Evolutionary conservation across 2,888 invertebrate species (phyloP).

Genomic region (Clostera curtula): DNA sequence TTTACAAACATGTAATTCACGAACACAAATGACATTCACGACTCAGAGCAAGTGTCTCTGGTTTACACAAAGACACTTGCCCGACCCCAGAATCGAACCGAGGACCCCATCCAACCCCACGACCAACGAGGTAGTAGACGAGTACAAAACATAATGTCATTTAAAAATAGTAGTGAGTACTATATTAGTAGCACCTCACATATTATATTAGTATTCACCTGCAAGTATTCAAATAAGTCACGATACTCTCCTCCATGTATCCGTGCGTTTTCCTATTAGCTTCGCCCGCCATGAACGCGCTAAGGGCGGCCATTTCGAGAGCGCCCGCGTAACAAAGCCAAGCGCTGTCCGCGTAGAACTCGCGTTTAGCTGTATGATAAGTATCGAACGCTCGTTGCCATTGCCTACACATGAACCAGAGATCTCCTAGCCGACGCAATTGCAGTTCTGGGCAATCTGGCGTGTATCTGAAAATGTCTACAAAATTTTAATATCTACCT

Average conservation of each 20-base stretch:
- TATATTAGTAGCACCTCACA: too few species aligned
- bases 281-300: slow-evolving; percentile 92
- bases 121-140: neutral
- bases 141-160: slow-evolving; percentile 16
- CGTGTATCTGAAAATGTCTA: slow-evolving; percentile 78
- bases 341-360: slow-evolving; percentile 97
- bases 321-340: slow-evolving; percentile 98
- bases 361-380: slow-evolving; percentile 97
- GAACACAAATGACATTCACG: too few species aligned
- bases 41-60: too few species aligned
- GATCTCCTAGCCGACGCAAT: slow-evolving; percentile 92
- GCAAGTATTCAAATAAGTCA: slow-evolving; percentile 92
- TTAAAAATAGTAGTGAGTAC: too few species aligned
- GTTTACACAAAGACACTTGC: too few species aligned
- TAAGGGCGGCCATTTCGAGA: slow-evolving; percentile 95
- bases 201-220: too few species aligned
- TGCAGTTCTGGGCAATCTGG: slow-evolving; percentile 93
- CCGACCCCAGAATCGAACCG: too few species aligned
- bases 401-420: slow-evolving; percentile 97
- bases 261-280: slow-evolving; percentile 85
- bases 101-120: too few species aligned
- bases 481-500: neutral
- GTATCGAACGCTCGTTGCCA: slow-evolving; percentile 94
- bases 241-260: slow-evolving; percentile 96
- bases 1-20: too few species aligned